Conservation (phyloP, 2,113 vertebrate species). For the Penelope pileata region DNA sequence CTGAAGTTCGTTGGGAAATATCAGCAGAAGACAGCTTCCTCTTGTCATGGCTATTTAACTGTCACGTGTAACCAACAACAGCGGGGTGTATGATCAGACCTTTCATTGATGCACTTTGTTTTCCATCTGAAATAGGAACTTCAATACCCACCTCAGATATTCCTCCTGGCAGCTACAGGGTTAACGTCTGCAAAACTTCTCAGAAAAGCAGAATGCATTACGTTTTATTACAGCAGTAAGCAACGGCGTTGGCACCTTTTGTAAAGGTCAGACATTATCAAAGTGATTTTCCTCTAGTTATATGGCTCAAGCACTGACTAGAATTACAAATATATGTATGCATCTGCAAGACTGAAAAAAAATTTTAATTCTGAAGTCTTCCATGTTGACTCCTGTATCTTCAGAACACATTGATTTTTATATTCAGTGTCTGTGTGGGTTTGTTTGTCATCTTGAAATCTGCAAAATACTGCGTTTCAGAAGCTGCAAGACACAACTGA, state of each 20-base stretch:
- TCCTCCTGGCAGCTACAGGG: background rate
- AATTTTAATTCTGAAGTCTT: background rate
- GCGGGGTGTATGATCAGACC: background rate
- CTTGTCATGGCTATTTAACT: background rate
- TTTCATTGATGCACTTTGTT: background rate
- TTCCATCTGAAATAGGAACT: background rate
- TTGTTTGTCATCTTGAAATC: background rate
- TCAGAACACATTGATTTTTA: background rate
- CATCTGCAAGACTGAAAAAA: background rate
- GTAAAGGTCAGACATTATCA: background rate
- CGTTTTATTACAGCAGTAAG: background rate
- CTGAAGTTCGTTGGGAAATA: background rate
- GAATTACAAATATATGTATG: background rate
- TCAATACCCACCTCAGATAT: background rate
- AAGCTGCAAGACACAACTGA: background rate
- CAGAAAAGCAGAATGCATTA: background rate
- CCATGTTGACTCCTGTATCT: background rate
- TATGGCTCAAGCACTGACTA: background rate
- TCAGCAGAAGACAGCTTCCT: background rate
- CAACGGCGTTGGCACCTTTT: background rate
- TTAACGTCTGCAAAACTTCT: background rate
- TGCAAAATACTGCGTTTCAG: background rate
- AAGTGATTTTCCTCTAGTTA: background rate
- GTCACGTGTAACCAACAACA: background rate
- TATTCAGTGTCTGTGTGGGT: fast-evolving